A percentile compares a stretch with the other conserved stretches of the same genome.
Evolutionary conservation across 1,140 invertebrate species (phyloP).

Genomic region (Drosophila parabipectinata): DNA sequence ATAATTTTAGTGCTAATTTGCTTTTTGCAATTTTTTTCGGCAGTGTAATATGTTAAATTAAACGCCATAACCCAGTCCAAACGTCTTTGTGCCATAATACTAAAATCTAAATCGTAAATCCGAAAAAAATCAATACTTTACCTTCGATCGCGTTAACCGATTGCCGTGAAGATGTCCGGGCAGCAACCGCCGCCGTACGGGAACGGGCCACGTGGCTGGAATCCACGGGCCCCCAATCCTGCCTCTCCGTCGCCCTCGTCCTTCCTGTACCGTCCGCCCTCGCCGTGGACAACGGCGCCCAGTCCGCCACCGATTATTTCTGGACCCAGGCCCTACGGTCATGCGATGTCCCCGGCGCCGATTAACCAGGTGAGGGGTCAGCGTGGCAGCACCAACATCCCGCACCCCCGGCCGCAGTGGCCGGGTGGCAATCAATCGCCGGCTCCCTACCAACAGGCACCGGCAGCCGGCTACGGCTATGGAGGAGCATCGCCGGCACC

Average conservation of each 20-base stretch:
- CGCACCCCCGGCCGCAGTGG: conserved; percentile 88
- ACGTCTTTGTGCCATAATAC: conserved; percentile 45
- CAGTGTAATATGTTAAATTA: conserved; percentile 76
- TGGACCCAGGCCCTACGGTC: conserved; percentile 84
- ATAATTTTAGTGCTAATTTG: conserved; percentile 6
- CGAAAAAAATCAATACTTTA: conserved; percentile 31
- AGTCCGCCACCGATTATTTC: conserved; percentile 87
- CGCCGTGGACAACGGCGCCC: conserved; percentile 85
- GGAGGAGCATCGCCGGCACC: conserved; percentile 39
- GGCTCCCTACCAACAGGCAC: conserved; percentile 57
- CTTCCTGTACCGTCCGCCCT: conserved; percentile 86
- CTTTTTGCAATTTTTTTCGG: background rate
- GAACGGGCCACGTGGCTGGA: conserved; percentile 84
- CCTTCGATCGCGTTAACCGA: conserved; percentile 28
- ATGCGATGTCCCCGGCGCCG: conserved; percentile 86
- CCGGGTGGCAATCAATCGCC: conserved; percentile 84
- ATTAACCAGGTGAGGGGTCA: conserved; percentile 81
- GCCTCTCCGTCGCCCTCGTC: conserved; percentile 84
- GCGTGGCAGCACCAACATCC: conserved; percentile 84
- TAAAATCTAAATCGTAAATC: conserved; percentile 4
- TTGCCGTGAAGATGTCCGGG: conserved; percentile 84
- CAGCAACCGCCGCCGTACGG: conserved; percentile 85
- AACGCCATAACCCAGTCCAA: conserved; percentile 41
- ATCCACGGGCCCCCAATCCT: conserved; percentile 75
- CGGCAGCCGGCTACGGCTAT: conserved; percentile 16